phyloP scores from a whole-genome alignment of 2,888 invertebrate genomes.

The Ophion ventricosus region DNA sequence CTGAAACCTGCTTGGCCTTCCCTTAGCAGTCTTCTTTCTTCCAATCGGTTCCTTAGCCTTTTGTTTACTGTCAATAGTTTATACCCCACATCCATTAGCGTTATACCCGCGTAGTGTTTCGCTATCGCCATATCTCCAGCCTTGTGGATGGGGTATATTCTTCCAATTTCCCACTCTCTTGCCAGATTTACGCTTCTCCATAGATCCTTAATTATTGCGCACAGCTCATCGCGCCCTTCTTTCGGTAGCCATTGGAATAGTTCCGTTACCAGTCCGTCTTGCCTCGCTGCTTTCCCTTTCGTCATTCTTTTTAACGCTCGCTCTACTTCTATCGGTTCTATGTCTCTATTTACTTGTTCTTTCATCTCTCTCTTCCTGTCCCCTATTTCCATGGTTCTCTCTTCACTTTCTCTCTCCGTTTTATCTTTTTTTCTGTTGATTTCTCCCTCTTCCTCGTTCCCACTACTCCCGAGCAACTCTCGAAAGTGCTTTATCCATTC shows the following conservation, averaged over 20 bases:
- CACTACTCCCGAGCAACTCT: constrained; percentile 22
- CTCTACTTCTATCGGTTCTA: too few species aligned
- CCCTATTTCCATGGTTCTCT: constrained; percentile 17
- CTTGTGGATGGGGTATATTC: constrained; percentile 53
- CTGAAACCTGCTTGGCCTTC: constrained; percentile 65
- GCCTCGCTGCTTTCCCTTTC: constrained; percentile 48
- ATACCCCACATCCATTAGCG: constrained; percentile 49
- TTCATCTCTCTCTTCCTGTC: constrained; percentile 23
- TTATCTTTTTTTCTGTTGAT: background rate
- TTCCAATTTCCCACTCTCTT: constrained; percentile 44
- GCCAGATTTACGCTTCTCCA: constrained; percentile 42
- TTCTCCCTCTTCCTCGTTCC: background rate
- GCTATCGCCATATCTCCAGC: constrained; percentile 34
- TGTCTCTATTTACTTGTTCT: background rate
- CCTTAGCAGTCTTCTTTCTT: constrained; percentile 44
- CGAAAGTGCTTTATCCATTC: constrained; percentile 37
- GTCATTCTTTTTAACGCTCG: constrained; percentile 19
- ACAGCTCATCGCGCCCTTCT: background rate
- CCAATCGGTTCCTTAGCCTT: constrained; percentile 50
- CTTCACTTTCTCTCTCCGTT: background rate
- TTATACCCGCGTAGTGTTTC: constrained; percentile 51
- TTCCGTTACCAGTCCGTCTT: constrained; percentile 52
- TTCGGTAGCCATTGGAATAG: constrained; percentile 13
- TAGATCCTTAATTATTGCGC: constrained; percentile 24
- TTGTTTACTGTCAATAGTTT: constrained; percentile 50